Evolutionary conservation across 2,797 vertebrate genomes (phyloP), one percentile per base, ranked within the genome.

Genomic region (Pipistrellus nathusii): DNA sequence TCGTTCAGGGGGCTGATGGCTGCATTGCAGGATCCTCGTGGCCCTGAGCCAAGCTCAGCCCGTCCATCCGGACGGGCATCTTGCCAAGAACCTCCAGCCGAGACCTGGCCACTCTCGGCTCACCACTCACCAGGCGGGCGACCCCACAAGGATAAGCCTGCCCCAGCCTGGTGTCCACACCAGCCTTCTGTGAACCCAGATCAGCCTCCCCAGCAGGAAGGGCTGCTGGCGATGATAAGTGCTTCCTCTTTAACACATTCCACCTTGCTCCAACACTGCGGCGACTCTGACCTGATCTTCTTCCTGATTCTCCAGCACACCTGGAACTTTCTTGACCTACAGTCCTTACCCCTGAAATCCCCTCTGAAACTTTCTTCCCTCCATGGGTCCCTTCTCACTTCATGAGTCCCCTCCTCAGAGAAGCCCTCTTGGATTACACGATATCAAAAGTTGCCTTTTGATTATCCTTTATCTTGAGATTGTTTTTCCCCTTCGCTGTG

Each of bases 351-450:
- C 1, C 1, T 14, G 32, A 18, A 51, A 51, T 32, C 35, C 18
- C 90, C 17, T 72, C 48, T 53, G 35, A 48, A 88, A 46, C 41
- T 12, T 46, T 68, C 55, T 41, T 53, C 30, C n/a, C 21, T 51
- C 62, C 9, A 0, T 15, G 35, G 23, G 46, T 2, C 38, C 25
- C 62, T 75, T 66, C 78, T 82, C 76, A 53, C 21, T 27, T n/a
- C 6, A 41, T 8, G 18, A 44, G 59, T 35, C 41, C 41, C 44
- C 71, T 94, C 82, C 77, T 95, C 80, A 27, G 62, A 88, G 88
- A 85, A 68, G 57, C 23, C 51, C 23, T 71, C 27, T 51, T 64
- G 21, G 76, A 51, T 62, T 35, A 46, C 15, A 4, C 11, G 3
- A 9, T 21, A 66, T 38, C 48, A 17, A 53, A 71, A 8, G 15